phyloP scores from a whole-genome alignment of 2,888 invertebrate genomes.

The Ophion costatus region DNA sequence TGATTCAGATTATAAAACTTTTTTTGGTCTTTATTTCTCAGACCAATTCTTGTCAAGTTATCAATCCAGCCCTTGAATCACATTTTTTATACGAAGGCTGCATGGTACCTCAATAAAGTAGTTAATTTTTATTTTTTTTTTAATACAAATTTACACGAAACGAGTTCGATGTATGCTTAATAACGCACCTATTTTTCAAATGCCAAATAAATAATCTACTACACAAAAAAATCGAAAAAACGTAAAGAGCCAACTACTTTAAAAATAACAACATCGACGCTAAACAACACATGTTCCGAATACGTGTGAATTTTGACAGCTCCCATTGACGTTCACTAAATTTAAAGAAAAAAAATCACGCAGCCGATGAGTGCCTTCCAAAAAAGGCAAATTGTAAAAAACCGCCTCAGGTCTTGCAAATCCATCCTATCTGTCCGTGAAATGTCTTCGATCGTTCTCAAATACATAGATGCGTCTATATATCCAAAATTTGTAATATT shows the following conservation, averaged over 20 bases:
- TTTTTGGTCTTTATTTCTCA: too few species aligned
- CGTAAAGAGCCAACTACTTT: not conserved
- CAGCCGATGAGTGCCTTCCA: slow-evolving; percentile 45
- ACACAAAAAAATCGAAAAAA: not conserved
- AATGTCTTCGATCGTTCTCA: slow-evolving; percentile 48
- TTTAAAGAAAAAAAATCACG: not conserved
- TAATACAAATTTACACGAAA: too few species aligned
- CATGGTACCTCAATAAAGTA: too few species aligned
- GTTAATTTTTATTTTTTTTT: too few species aligned
- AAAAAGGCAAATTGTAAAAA: not conserved
- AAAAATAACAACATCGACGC: not conserved
- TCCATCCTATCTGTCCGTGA: slow-evolving; percentile 58
- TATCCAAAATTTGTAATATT: slow-evolving; percentile 1
- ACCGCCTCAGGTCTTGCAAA: slow-evolving; percentile 34
- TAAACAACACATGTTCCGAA: not conserved
- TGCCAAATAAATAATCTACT: too few species aligned
- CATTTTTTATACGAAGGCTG: too few species aligned
- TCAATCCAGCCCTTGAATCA: too few species aligned
- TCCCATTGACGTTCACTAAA: not conserved
- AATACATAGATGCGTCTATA: slow-evolving; percentile 28
- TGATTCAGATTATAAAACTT: too few species aligned
- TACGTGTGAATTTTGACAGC: not conserved
- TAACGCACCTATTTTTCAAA: too few species aligned
- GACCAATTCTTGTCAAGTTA: too few species aligned
- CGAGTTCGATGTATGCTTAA: too few species aligned